These are phyloP conservation scores for Trachelus stipa DNA, from an alignment of 2,888 invertebrate species.

Conservation along the genomic window DNA sequence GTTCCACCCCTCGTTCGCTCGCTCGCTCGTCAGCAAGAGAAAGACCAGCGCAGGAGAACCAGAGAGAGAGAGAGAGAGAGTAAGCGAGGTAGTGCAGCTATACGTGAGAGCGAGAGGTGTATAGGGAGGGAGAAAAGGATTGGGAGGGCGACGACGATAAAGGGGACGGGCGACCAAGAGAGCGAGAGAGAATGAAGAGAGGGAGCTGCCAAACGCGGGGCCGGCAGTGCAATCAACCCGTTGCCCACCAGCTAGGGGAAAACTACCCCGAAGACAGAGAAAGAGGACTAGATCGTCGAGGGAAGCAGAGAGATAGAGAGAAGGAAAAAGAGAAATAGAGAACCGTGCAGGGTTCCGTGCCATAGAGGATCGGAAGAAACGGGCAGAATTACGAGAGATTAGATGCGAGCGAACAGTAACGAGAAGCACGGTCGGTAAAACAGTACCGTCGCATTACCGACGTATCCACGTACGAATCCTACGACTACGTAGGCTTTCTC, in stretches of 20 bases:
- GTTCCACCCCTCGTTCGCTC: slow-evolving; percentile 44
- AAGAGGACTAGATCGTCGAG: slow-evolving; percentile 33
- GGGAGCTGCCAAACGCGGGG: slow-evolving; percentile 47
- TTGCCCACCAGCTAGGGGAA: slow-evolving; percentile 57
- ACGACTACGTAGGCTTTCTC: not conserved
- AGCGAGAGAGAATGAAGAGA: slow-evolving; percentile 38
- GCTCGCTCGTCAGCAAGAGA: slow-evolving; percentile 35
- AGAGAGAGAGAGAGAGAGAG: slow-evolving; percentile 20
- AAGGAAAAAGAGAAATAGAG: slow-evolving; percentile 23
- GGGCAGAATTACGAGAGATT: slow-evolving; percentile 54
- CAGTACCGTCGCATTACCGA: slow-evolving; percentile 26
- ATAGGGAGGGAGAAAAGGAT: slow-evolving; percentile 4
- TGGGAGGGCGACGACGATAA: slow-evolving; percentile 17
- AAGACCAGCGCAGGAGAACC: slow-evolving; percentile 23
- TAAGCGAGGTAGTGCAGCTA: slow-evolving; percentile 8
- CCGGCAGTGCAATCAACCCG: slow-evolving; percentile 65
- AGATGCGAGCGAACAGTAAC: slow-evolving; percentile 53
- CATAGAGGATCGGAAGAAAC: slow-evolving; percentile 26
- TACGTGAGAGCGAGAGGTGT: not conserved
- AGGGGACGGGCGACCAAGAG: slow-evolving; percentile 35
- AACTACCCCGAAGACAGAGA: slow-evolving; percentile 60
- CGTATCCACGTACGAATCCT: not conserved
- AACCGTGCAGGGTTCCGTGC: not conserved
- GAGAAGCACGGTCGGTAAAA: slow-evolving; percentile 54
- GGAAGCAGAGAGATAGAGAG: slow-evolving; percentile 23